These are phyloP conservation scores for Zaprionus bogoriensis DNA, from an alignment of 2,888 invertebrate species.

Conservation along the genomic window DNA sequence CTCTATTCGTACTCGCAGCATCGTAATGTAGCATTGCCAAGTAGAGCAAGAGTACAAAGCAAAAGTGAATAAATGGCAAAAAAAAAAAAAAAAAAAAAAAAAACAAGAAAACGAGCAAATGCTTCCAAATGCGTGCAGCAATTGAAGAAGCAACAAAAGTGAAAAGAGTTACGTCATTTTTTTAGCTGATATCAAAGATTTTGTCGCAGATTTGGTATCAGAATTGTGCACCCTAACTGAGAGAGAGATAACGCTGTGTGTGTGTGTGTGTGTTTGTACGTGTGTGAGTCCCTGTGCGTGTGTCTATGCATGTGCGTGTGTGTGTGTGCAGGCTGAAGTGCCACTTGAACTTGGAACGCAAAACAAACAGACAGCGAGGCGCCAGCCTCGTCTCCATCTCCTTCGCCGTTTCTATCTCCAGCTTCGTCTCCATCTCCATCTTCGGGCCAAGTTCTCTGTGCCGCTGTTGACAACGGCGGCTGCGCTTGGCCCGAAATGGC, in stretches of 20 bases:
- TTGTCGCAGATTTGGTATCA: slow-evolving; percentile 83
- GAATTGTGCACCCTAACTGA: slow-evolving; percentile 80
- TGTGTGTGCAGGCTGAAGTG: slow-evolving; percentile 27
- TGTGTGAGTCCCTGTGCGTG: slow-evolving; percentile 9
- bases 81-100: not conserved
- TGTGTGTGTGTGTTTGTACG: not conserved
- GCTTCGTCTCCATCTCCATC: not conserved
- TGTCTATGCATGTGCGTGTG: not conserved
- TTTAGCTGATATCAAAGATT: slow-evolving; percentile 83
- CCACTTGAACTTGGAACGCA: slow-evolving; percentile 61
- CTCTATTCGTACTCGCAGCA: slow-evolving; percentile 26
- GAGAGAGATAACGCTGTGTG: not conserved
- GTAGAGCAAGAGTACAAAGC: no score
- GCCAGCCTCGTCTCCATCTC: slow-evolving; percentile 3
- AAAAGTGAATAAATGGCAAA: not conserved
- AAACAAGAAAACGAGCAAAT: slow-evolving; percentile 57
- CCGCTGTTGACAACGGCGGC: slow-evolving; percentile 34
- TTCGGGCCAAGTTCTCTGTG: slow-evolving; percentile 30
- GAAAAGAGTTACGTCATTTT: slow-evolving; percentile 82
- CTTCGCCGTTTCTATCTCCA: not conserved
- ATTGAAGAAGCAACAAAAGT: slow-evolving; percentile 63
- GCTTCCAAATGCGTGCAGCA: slow-evolving; percentile 44
- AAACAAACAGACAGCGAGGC: slow-evolving; percentile 12
- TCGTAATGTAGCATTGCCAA: slow-evolving; percentile 23
- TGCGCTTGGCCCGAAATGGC: slow-evolving; percentile 43